Conservation (phyloP, 2,888 invertebrate species). For the Acanthoscelides obtectus region DNA sequence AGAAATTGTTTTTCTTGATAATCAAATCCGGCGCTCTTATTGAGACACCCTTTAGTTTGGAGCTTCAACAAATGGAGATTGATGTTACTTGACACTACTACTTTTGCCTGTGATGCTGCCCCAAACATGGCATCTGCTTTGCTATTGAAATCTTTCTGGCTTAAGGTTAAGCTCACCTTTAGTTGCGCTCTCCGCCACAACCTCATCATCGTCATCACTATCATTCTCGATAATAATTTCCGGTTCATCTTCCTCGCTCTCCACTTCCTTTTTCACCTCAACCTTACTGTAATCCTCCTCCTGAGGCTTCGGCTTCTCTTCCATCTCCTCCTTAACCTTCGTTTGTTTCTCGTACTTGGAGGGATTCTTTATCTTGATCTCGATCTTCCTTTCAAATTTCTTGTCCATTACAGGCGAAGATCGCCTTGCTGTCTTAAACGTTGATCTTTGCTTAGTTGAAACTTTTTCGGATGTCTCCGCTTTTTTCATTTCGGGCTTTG, state of each 20-base stretch:
- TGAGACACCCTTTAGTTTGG: too few relatives aligned
- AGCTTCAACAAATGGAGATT: too few relatives aligned
- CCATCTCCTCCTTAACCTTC: conserved; percentile 14
- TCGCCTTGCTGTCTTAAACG: conserved; percentile 18
- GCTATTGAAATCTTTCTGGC: too few relatives aligned
- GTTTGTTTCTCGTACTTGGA: conserved; percentile 36
- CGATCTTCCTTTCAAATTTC: conserved; percentile 37
- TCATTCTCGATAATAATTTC: conserved; percentile 35
- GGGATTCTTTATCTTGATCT: conserved; percentile 44
- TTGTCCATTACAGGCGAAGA: conserved; percentile 19
- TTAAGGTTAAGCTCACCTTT: neutral
- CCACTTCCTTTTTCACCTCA: conserved; percentile 8
- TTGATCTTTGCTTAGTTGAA: conserved; percentile 14
- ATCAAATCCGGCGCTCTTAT: too few relatives aligned
- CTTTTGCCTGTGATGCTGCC: too few relatives aligned
- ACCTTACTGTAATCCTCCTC: neutral
- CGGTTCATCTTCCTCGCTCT: conserved; percentile 24
- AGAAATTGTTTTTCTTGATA: too few relatives aligned
- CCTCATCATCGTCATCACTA: conserved; percentile 29
- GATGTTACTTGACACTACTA: too few relatives aligned
- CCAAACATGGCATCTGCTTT: too few relatives aligned
- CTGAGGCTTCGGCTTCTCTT: conserved; percentile 1
- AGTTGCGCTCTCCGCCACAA: conserved; percentile 7
- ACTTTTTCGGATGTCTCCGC: conserved; percentile 10
- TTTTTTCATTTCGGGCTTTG: conserved; percentile 10